Percentiles rank a stretch among this genome's conserved stretches.
These are phyloP conservation scores for Perithous albicinctus DNA, from an alignment of 2,888 invertebrate genomes.

Conservation along the genomic window DNA sequence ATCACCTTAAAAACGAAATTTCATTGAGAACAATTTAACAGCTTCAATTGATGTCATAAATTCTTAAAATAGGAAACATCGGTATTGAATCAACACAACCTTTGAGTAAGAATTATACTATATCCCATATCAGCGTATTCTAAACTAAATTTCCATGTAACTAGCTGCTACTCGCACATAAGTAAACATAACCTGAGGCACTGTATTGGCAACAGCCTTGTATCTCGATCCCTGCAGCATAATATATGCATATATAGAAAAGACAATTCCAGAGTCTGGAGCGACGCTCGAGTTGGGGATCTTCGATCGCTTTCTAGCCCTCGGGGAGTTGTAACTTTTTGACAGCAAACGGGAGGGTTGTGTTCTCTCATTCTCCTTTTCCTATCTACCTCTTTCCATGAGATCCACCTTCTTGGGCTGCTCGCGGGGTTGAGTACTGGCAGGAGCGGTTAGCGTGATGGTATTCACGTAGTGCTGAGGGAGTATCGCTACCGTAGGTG, in stretches of 20 bases:
- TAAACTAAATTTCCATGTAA: constrained; percentile 19
- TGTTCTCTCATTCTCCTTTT: constrained; percentile 46
- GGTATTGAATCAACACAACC: neutral
- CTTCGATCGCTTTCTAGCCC: constrained; percentile 66
- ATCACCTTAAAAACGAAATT: neutral
- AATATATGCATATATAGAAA: constrained; percentile 55
- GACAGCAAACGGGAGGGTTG: constrained; percentile 68
- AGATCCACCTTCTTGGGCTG: constrained; percentile 57
- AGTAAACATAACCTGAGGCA: constrained; percentile 52
- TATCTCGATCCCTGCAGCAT: constrained; percentile 32
- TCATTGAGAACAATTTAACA: neutral
- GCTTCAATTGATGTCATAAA: neutral
- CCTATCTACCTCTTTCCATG: constrained; percentile 13
- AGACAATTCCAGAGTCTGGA: constrained; percentile 64
- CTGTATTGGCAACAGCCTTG: neutral
- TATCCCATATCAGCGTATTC: constrained; percentile 8
- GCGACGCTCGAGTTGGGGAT: constrained; percentile 53
- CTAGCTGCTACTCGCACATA: constrained; percentile 29
- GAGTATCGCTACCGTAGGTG: constrained; percentile 69
- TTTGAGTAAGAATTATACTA: constrained; percentile 17
- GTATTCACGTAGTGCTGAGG: constrained; percentile 26
- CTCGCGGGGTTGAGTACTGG: constrained; percentile 67
- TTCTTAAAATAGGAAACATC: neutral
- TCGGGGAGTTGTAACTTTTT: constrained; percentile 71
- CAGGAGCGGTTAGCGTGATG: constrained; percentile 54